Conservation (phyloP, 2,797 vertebrate genomes). For the Glossophaga mutica region DNA sequence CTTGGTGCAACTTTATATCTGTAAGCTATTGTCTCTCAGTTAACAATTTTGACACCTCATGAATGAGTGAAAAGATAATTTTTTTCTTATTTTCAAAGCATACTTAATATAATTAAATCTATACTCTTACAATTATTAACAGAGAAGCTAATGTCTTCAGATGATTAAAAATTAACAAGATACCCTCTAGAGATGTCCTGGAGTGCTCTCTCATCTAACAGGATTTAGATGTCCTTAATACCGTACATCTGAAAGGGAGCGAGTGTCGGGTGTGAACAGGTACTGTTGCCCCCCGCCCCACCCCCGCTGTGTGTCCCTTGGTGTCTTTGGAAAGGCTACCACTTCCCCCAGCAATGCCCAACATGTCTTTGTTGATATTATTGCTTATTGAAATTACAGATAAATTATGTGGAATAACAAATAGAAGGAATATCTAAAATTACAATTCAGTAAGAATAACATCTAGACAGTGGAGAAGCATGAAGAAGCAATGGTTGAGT, state of each 20-base stretch:
- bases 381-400: neutral
- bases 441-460: neutral
- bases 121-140: neutral
- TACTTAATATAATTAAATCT: neutral
- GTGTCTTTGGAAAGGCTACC: neutral
- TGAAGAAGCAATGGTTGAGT: neutral
- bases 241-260: neutral
- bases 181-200: neutral
- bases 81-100: neutral
- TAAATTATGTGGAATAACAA: neutral
- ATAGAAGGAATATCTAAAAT: neutral
- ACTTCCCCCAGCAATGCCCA: neutral
- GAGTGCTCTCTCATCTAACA: neutral
- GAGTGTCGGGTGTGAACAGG: neutral
- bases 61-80: neutral
- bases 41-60: neutral
- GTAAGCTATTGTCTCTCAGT: neutral
- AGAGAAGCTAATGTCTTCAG: neutral
- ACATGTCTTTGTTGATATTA: neutral
- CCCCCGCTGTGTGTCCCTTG: neutral
- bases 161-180: neutral
- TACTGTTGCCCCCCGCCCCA: neutral
- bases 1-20: neutral
- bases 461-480: neutral
- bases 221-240: neutral